Evolutionary conservation across 1,140 invertebrate species (phyloP).

Genomic region (Cyclargus thomasi): DNA sequence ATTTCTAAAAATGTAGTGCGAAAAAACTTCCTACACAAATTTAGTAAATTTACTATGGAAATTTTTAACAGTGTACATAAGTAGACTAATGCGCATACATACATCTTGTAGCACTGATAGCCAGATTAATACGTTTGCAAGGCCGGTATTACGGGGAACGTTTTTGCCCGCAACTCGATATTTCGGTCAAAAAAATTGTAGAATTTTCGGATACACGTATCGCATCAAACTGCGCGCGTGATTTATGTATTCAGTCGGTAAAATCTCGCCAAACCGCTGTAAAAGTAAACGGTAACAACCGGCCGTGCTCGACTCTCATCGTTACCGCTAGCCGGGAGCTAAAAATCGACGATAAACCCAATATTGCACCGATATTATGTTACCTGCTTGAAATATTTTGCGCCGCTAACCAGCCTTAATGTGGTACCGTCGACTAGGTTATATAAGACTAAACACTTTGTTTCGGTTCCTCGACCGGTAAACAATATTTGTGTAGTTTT

Average conservation of each 20-base stretch:
- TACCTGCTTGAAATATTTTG: neutral
- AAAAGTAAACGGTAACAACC: conserved; percentile 8
- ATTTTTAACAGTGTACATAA: too few species aligned
- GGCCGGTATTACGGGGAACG: neutral
- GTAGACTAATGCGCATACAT: too few species aligned
- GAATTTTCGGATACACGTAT: conserved; percentile 6
- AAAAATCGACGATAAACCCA: neutral
- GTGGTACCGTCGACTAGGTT: neutral
- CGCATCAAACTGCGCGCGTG: conserved; percentile 9
- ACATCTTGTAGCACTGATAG: too few species aligned
- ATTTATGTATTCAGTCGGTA: conserved; percentile 8
- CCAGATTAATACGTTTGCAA: too few species aligned
- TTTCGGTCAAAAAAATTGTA: conserved; percentile 2
- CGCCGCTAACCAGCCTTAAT: neutral
- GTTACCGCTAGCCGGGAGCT: neutral
- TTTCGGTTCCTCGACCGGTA: neutral
- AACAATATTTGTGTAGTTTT: neutral
- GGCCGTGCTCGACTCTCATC: neutral
- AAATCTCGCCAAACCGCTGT: conserved; percentile 6
- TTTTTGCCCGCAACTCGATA: neutral
- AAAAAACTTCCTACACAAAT: too few species aligned
- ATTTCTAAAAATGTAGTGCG: too few species aligned
- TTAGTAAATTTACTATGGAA: too few species aligned
- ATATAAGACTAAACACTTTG: neutral
- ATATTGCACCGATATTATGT: neutral